Conservation (phyloP, 1,140 invertebrate species). For the Trachymyrmex cornetzi region DNA sequence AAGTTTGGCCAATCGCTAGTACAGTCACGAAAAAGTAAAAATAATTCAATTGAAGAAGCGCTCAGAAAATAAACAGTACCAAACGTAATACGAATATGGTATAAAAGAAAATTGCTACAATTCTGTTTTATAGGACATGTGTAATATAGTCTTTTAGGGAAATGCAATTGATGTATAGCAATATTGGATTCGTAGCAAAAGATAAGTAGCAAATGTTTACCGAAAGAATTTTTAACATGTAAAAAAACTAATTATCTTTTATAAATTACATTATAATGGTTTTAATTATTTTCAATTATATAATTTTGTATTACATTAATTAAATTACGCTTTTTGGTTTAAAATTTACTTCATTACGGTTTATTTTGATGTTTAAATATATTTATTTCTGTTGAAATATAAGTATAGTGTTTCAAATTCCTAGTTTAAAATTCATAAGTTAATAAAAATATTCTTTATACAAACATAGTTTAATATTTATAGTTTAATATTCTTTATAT, state of each 20-base stretch:
- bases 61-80: constrained; percentile 19
- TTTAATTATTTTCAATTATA: background rate
- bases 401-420: no score
- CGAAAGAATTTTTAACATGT: constrained; percentile 2
- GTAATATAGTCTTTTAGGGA: background rate
- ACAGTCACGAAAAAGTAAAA: constrained; percentile 24
- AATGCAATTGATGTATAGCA: background rate
- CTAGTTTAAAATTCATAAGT: no score
- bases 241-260: background rate
- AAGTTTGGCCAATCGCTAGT: background rate
- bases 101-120: constrained; percentile 2
- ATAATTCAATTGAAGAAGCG: background rate
- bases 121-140: background rate
- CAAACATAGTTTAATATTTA: no score
- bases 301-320: background rate
- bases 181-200: background rate
- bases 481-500: background rate
- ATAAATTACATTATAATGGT: background rate
- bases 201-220: background rate
- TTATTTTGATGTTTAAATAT: background rate
- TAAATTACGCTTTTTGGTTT: background rate
- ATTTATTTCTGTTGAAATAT: background rate
- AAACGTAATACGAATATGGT: constrained; percentile 38
- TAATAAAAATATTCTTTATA: no score
- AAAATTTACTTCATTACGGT: background rate